These are phyloP conservation scores for Apotomis turbidana DNA, from an alignment of 2,888 invertebrate genomes.

Conservation along the genomic window DNA sequence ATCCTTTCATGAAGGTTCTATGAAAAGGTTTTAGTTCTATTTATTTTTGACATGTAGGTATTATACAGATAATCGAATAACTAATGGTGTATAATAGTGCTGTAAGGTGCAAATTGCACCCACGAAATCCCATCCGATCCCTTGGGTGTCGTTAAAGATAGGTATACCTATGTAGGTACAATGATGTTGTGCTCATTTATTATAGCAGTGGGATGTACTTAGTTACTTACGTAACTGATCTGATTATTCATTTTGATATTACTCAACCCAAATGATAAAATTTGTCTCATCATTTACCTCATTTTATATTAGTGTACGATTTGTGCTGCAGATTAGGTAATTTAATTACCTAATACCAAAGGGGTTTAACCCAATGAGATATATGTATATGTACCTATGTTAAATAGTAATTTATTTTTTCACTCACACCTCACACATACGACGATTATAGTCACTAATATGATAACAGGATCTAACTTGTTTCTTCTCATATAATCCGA, in stretches of 20 bases:
- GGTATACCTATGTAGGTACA: too few relatives aligned
- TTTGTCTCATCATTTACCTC: too few relatives aligned
- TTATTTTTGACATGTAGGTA: background rate
- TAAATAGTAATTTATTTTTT: too few relatives aligned
- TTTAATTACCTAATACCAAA: too few relatives aligned
- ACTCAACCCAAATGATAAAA: too few relatives aligned
- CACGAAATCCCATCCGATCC: background rate
- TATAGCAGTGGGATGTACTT: background rate
- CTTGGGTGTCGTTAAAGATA: slow-evolving; percentile 3
- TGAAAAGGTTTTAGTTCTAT: background rate
- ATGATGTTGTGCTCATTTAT: background rate
- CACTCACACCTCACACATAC: too few relatives aligned
- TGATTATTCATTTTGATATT: too few relatives aligned
- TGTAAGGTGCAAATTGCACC: background rate
- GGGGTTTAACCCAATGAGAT: too few relatives aligned
- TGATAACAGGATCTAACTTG: background rate
- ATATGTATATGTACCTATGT: too few relatives aligned
- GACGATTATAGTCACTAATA: background rate
- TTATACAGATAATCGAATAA: background rate
- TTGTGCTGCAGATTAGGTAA: too few relatives aligned
- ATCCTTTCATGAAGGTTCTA: background rate
- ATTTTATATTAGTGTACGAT: too few relatives aligned
- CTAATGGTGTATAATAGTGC: background rate
- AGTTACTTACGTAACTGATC: background rate
- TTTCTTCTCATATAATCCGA: background rate